Conservation (phyloP, 2,888 invertebrate species). For the Stomorhina lunata region DNA sequence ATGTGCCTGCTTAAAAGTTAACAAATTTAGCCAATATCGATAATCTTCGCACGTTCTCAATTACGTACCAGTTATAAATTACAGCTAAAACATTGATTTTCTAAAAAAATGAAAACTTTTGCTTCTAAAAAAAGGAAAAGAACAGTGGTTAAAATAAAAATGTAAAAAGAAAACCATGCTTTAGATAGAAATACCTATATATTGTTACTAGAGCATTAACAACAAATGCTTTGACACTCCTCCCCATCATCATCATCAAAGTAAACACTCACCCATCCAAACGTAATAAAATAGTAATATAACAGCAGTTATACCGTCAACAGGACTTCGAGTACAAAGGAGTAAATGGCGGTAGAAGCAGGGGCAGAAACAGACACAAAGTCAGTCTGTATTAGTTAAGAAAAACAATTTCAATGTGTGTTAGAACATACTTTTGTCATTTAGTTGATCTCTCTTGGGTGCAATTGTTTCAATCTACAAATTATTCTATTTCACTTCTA, state of each 20-base stretch:
- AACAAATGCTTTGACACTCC: constrained; percentile 26
- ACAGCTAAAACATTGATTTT: constrained; percentile 61
- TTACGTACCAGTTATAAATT: constrained; percentile 69
- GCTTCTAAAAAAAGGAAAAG: neutral
- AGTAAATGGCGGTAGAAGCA: no score
- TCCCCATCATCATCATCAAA: neutral
- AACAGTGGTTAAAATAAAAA: neutral
- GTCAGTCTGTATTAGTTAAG: neutral
- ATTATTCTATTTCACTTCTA: constrained; percentile 46
- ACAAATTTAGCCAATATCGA: constrained; percentile 60
- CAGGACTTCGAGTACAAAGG: no score
- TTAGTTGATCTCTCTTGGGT: constrained; percentile 49
- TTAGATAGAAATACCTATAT: neutral
- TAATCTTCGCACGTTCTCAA: constrained; percentile 71
- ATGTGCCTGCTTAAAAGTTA: constrained; percentile 2
- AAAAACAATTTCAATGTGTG: constrained; percentile 37
- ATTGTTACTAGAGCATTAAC: constrained; percentile 19
- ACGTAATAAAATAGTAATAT: constrained; percentile 6
- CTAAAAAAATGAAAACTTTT: constrained; percentile 12
- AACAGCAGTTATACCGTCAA: neutral
- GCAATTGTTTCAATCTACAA: constrained; percentile 58
- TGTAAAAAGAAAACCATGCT: no score
- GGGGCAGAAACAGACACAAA: neutral
- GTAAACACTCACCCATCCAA: neutral
- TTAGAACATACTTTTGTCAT: constrained; percentile 43